Base-by-base conservation (phyloP, 2,888 invertebrate genomes). In the Melipona beecheii region DNA sequence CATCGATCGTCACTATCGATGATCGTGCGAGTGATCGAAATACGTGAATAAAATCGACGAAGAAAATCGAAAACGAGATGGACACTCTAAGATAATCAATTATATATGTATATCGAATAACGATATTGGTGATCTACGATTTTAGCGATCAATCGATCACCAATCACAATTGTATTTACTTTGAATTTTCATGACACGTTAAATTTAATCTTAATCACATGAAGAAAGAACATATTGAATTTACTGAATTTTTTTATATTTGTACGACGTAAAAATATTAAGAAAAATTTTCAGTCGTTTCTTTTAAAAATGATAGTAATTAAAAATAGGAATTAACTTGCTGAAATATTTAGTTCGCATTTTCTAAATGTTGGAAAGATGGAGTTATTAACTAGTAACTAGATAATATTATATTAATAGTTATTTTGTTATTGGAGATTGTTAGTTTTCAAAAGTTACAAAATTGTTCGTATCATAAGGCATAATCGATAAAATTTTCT, bases 1-100 rank as follows among this genome's bases (percentile, higher is more conserved):
- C 93, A 93, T 93, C 91, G 93, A 94, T 93, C 93, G 91, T 93
- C 93, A 92, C 90, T 91, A 92, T 91, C 91, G 92, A 93, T 93
- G 92, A 92, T 92, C 85, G 84, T 68, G 75, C 81, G 78, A 80
- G 75, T 52, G 75, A 84, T 86, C 87, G 83, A 84, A 75, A 70
- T 50, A 31, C 73, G 60, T 58, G 52, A 24, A 78, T 4, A 2
- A 31, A 62, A 69, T 81, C 74, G 75, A 75, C n/a, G 31, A 76
- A 36, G 60, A 27, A 50, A 56, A 76, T 69, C 66, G 60, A 72
- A 52, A 36, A 19, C n/a, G 54, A n/a, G 27, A 27, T 27, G 27
- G 27, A 27, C 27, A 27, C 19, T 27, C 43, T 9, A 9, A 43
- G 9, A 11, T n/a, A 74, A 11, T 17, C 13, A 11, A 2, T 15